Evolutionary conservation across 1,140 invertebrate genomes (phyloP).

Genomic region (Lepidurus arcticus): DNA sequence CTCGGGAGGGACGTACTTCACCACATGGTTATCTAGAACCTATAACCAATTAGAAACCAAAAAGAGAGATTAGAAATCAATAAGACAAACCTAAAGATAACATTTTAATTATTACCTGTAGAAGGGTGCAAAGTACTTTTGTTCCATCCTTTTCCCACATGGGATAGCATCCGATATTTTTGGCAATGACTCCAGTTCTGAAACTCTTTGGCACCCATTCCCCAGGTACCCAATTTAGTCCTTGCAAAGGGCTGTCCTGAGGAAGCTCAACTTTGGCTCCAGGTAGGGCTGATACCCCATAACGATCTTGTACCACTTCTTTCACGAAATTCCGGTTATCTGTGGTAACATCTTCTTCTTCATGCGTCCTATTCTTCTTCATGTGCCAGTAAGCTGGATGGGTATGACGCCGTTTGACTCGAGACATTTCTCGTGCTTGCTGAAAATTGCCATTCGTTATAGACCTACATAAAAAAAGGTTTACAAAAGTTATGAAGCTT

Average conservation of each 20-base stretch:
- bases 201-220: conserved; percentile 59
- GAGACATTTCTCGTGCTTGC: conserved; percentile 34
- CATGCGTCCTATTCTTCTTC: conserved; percentile 47
- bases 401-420: conserved; percentile 33
- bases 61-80: too few relatives aligned
- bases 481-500: neutral
- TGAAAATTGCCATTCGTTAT: conserved; percentile 15
- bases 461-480: neutral
- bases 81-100: neutral
- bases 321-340: conserved; percentile 78
- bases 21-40: conserved; percentile 92
- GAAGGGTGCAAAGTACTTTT: conserved; percentile 67
- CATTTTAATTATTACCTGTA: conserved; percentile 76
- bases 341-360: conserved; percentile 62
- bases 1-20: conserved; percentile 83
- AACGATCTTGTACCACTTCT: conserved; percentile 65
- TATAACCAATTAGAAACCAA: conserved; percentile 44
- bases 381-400: conserved; percentile 31
- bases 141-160: conserved; percentile 85
- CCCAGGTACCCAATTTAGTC: conserved; percentile 46
- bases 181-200: conserved; percentile 78
- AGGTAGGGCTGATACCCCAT: conserved; percentile 47
- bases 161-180: conserved; percentile 89
- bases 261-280: conserved; percentile 45
- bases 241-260: conserved; percentile 52